Base-by-base conservation (phyloP, 2,113 vertebrate species). In the Trematomus loennbergii region DNA sequence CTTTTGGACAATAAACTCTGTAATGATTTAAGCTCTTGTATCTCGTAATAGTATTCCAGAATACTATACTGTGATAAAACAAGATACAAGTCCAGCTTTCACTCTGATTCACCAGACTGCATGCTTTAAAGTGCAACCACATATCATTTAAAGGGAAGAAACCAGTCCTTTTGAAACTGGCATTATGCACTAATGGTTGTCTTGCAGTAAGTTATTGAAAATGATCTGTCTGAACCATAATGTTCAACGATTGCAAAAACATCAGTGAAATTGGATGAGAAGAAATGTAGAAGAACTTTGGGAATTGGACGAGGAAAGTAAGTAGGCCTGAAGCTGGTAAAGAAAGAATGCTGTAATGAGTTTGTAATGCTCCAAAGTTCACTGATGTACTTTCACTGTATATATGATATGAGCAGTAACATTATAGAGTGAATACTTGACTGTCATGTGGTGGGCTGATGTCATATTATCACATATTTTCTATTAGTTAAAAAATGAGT, bases 21-120 rank as follows among this genome's bases (percentile, higher is more conserved):
- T 40, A 62, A 62, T 69, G 84, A 84, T 73, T 82, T 53, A 70
- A 69, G 53, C n/a, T 69, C 57, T 40, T 53, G 76, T 75, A 36
- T 74, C 54, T 36, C 45, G 60, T 68, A 25, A 63, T 22, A 59
- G 65, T 84, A 57, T 75, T 78, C 18, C 52, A 50, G 12, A 54
- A 20, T 62, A 12, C 45, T 68, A 55, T 9, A 69, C 33, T 36
- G 46, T 12, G 22, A 50, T 69, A 46, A 66, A 84, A 46, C 15
- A 17, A 72, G 22, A 18, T 61, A 12, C 59, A 71, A 53, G n/a
- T 25, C 40, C 17, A 15, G 45, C 18, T 65, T 50, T 69, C 17
- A n/a, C 62, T 5, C 36, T 8, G 36, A 40, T 63, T 55, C n/a
- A 53, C 25, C 45, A 67, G 25, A 64, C 20, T 2, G 9, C n/a